Percentiles rank a stretch among this genome's conserved stretches.
Conservation (phyloP, 2,888 invertebrate genomes). For the Imbricaverruca yamaguchii region DNA sequence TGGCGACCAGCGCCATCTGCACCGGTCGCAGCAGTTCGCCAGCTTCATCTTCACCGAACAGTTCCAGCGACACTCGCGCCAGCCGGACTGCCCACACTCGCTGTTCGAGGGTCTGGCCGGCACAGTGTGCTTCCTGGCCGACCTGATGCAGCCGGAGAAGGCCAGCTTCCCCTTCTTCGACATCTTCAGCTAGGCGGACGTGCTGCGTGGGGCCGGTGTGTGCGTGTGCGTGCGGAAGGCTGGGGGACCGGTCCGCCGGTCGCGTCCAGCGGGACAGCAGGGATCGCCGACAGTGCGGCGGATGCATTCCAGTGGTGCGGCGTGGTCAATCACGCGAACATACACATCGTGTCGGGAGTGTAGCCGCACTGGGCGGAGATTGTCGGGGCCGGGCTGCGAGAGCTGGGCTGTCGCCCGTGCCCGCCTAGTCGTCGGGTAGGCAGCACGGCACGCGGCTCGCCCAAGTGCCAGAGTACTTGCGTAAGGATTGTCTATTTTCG, state of each 20-base stretch:
- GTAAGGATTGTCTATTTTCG: not conserved
- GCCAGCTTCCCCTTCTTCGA: conserved; percentile 31
- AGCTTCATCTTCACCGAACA: conserved; percentile 60
- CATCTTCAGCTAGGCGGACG: conserved; percentile 9
- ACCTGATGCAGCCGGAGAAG: conserved; percentile 30
- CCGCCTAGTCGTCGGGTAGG: not conserved
- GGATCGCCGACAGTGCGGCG: not conserved
- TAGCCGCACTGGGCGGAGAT: no score
- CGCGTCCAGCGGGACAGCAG: no score
- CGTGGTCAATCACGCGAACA: no score
- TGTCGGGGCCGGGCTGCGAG: not conserved
- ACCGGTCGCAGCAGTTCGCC: conserved; percentile 66
- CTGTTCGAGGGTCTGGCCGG: conserved; percentile 82
- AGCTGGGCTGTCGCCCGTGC: not conserved
- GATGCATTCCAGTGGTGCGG: conserved; percentile 3
- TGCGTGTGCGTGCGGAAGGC: not conserved
- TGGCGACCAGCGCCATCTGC: conserved; percentile 58
- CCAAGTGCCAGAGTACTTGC: not conserved
- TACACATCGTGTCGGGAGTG: no score
- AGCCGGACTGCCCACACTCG: conserved; percentile 73
- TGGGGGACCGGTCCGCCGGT: no score
- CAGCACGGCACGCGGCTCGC: no score
- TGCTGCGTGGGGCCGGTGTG: not conserved
- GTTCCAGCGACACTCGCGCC: conserved; percentile 58
- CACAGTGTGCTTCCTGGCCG: conserved; percentile 70